Evolutionary conservation across 2,797 vertebrate genomes (phyloP), one percentile per base, ranked within the genome.

Genomic region (Buphagus erythrorhynchus): DNA sequence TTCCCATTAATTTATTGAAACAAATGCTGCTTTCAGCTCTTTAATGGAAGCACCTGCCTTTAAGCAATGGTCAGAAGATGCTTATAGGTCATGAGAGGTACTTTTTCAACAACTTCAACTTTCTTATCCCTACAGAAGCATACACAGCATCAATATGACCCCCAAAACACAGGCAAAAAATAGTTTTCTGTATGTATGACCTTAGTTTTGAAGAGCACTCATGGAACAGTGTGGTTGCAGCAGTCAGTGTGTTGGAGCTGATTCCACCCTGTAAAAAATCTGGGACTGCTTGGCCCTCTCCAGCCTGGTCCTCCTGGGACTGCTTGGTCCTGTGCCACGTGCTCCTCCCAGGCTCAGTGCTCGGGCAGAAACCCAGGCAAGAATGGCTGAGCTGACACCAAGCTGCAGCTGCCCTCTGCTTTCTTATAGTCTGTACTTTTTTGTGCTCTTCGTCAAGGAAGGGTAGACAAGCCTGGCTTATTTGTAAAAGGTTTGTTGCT

Each of bases 211-310:
- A 75, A 78, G n/a, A 42, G 9, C 5, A 3, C 11, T 76, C 12
- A 3, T 36, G 45, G 43, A 84, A 73, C 16, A 54, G 9, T 5
- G 0, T 28, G n/a, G 38, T 31, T 88, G 17, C 22, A 71, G 65
- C n/a, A 71, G 40, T 45, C 0, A 0, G 5, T 3, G 2, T 58
- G 38, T 69, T 65, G 74, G 58, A 82, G 48, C 15, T 58, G 36
- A n/a, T 90, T 40, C 26, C 1, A 0, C 21, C 12, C 11, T 0
- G 1, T 35, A 36, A 16, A 20, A 71, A 49, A 12, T 40, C 28
- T 74, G 66, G 49, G 15, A 10, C 29, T 19, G 11, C 61, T 48
- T 43, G 10, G 36, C 24, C 26, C 24, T 77, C 31, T 77, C 57
- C 13, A 16, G 0, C 11, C 12, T 14, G 22, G 21, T 36, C 33